Evolutionary conservation across 2,888 invertebrate genomes (phyloP).

Genomic region (Anorthoa munda): DNA sequence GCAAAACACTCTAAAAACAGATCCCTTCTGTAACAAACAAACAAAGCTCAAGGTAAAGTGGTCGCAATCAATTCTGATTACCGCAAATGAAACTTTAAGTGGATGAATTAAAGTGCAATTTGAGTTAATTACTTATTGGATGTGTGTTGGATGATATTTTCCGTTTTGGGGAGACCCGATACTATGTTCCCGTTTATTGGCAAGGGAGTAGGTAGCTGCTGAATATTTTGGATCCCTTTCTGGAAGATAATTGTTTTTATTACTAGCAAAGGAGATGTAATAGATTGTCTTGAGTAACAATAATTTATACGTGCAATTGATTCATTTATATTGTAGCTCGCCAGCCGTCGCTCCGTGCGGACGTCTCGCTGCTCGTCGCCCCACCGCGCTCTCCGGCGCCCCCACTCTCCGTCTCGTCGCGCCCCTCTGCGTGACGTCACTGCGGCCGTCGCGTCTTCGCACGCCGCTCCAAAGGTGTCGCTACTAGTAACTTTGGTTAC

Average conservation of each 20-base stretch:
- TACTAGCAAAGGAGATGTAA: conserved; percentile 43
- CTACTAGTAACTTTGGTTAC: no score
- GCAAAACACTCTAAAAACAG: conserved; percentile 49
- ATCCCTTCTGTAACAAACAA: conserved; percentile 63
- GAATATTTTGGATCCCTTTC: conserved; percentile 49
- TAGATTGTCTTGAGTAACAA: conserved; percentile 37
- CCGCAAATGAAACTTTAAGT: conserved; percentile 81
- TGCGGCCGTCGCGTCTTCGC: no score
- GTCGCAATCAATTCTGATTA: conserved; percentile 72
- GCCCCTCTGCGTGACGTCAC: no score
- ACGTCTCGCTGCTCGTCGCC: no score
- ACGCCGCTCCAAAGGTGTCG: no score
- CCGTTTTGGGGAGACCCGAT: conserved; percentile 47
- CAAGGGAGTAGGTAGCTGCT: conserved; percentile 43
- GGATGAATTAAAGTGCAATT: conserved; percentile 81
- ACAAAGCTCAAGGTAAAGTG: conserved; percentile 75
- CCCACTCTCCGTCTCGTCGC: no score
- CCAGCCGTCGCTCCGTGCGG: no score
- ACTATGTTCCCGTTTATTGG: conserved; percentile 53
- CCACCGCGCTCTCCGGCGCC: no score
- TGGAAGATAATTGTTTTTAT: conserved; percentile 47
- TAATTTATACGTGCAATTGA: not conserved
- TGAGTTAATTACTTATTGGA: conserved; percentile 73
- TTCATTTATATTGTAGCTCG: not conserved
- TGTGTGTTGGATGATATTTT: conserved; percentile 63